Evolutionary conservation across 1,140 invertebrate genomes (phyloP).

Genomic region (Phocides pigmalion): DNA sequence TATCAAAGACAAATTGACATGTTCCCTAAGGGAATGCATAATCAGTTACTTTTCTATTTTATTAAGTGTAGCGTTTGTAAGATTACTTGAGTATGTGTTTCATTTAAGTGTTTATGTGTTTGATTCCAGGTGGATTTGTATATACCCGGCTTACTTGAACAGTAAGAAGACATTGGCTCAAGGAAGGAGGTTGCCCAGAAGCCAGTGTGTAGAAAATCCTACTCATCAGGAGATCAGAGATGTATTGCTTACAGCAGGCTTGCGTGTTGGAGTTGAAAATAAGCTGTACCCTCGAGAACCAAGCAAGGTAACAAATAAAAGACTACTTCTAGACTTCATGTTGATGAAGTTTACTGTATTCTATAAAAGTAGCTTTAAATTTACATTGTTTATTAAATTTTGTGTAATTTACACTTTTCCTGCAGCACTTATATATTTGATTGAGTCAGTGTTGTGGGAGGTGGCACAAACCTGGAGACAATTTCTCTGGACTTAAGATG

Average conservation of each 20-base stretch:
- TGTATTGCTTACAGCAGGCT: slow-evolving; percentile 91
- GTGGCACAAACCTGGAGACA: too few species aligned
- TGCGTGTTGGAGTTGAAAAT: slow-evolving; percentile 96
- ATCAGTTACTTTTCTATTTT: too few species aligned
- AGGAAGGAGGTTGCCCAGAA: slow-evolving; percentile 93
- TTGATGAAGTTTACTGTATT: too few species aligned
- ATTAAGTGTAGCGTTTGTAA: too few species aligned
- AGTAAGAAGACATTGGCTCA: slow-evolving; percentile 95
- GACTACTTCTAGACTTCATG: neutral
- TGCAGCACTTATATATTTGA: too few species aligned
- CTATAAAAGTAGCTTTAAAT: too few species aligned
- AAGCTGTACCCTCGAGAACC: slow-evolving; percentile 96
- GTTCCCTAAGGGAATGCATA: too few species aligned
- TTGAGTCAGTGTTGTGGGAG: too few species aligned
- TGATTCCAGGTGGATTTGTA: slow-evolving; percentile 94
- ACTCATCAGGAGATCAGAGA: slow-evolving; percentile 97
- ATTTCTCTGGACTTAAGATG: too few species aligned
- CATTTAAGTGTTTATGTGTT: neutral
- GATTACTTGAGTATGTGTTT: neutral
- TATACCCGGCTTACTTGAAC: slow-evolving; percentile 98
- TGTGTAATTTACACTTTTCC: too few species aligned
- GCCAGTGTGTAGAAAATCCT: slow-evolving; percentile 96
- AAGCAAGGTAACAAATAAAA: slow-evolving; percentile 86
- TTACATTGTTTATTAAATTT: too few species aligned
- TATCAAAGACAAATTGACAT: too few species aligned